Base-by-base conservation (phyloP, 2,797 vertebrate genomes). In the Sarcoramphus papa region DNA sequence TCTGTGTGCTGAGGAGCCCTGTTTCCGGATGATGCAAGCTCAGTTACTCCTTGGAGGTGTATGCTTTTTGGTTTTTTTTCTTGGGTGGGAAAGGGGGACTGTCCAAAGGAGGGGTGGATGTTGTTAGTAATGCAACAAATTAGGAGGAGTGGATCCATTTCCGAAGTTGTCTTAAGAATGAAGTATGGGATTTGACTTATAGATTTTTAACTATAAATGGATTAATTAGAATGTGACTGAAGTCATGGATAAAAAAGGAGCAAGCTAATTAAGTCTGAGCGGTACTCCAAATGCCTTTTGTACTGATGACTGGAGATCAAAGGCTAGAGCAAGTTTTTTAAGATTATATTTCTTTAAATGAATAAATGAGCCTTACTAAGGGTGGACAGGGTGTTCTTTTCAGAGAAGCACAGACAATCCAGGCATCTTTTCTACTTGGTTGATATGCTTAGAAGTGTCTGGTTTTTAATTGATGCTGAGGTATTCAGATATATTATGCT, bases 131-230 rank as follows among this genome's bases (percentile, higher is more conserved):
- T 75, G 75, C 72, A 95, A 95, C 92, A 95, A 95, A 94, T 93
- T 90, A 95, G 88, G 85, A 95, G 95, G 80, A 96, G 96, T 62
- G 53, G 81, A 83, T 96, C 94, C 28, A 28, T 91, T 96, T 95
- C 88, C 92, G 90, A 97, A 96, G 91, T 72, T 95, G 91, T 94
- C 87, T 96, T 91, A 81, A 93, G 83, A 92, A 91, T 94, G 91
- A 93, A 92, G 25, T 94, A 82, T 75, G 60, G 85, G 94, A 92
- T 94, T 92, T 97, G 94, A 94, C 95, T 97, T 97, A 90, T 95
- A 95, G 87, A 90, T 96, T 97, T 96, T 90, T 90, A 97, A 96
- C 77, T 95, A 54, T 97, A 97, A 97, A 95, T 96, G 92, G 96
- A 95, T 97, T 97, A 96, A 94, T 94, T 95, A 95, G 89, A 95